These are phyloP conservation scores for Lampropteryx suffumata DNA, from an alignment of 2,888 invertebrate species.

Conservation along the genomic window DNA sequence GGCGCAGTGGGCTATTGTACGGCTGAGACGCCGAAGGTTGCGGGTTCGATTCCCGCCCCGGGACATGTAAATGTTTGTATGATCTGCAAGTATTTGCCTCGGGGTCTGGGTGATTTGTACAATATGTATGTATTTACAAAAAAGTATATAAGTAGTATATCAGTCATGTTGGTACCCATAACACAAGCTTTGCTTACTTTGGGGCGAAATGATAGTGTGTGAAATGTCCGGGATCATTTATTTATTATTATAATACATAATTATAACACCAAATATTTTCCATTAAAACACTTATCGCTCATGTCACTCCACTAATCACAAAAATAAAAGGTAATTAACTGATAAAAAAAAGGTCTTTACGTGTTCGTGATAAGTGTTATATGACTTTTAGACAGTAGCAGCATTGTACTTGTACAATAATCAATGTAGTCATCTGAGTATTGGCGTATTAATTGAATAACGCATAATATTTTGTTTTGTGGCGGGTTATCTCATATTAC, in stretches of 20 bases:
- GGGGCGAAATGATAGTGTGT: too few relatives aligned
- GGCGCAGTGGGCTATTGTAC: too few relatives aligned
- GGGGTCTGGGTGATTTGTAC: too few relatives aligned
- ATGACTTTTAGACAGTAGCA: not conserved
- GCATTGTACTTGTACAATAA: constrained; percentile 5
- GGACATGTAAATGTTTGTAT: too few relatives aligned
- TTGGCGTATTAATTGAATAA: constrained; percentile 23
- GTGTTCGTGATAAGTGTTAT: not conserved
- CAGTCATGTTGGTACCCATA: too few relatives aligned
- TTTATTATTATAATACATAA: not conserved
- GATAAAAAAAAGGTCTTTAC: not conserved
- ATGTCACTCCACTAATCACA: not conserved
- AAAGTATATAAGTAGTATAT: too few relatives aligned
- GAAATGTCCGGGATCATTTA: too few relatives aligned
- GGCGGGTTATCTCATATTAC: constrained; percentile 30
- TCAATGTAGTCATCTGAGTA: constrained; percentile 13
- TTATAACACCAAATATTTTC: not conserved
- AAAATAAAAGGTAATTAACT: not conserved
- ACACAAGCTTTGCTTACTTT: too few relatives aligned
- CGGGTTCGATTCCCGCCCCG: too few relatives aligned
- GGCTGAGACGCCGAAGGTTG: too few relatives aligned
- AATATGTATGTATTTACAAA: too few relatives aligned
- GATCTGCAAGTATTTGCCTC: too few relatives aligned
- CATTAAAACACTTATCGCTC: not conserved
- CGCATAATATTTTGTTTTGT: constrained; percentile 29